phyloP scores from a whole-genome alignment of 2,113 vertebrate genomes.

The Salvelinus sp. region DNA sequence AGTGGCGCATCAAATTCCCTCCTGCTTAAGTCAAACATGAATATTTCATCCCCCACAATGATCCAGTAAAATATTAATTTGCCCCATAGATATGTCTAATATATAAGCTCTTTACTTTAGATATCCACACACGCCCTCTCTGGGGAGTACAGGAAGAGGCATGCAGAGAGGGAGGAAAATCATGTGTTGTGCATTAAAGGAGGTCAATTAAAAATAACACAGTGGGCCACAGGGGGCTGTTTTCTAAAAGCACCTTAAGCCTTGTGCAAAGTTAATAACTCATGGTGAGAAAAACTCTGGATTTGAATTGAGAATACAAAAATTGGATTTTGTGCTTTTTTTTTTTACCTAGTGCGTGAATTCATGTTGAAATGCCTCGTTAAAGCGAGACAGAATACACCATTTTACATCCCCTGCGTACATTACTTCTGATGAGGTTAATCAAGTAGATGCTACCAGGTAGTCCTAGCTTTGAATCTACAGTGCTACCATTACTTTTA shows the following conservation, averaged over 20 bases:
- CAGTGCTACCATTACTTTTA: too few relatives aligned
- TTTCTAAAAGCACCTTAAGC: constrained; percentile 34
- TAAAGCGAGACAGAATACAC: too few relatives aligned
- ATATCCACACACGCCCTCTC: constrained; percentile 36
- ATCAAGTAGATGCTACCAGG: too few relatives aligned
- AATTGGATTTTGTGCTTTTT: too few relatives aligned
- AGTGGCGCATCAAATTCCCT: neutral
- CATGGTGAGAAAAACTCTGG: too few relatives aligned
- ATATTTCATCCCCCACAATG: constrained; percentile 48
- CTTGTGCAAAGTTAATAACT: neutral
- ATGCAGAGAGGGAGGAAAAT: constrained; percentile 2
- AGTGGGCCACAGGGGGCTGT: constrained; percentile 22
- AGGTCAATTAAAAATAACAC: constrained; percentile 44
- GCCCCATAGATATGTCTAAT: constrained; percentile 41
- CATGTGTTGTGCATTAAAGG: constrained; percentile 29
- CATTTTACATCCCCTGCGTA: too few relatives aligned
- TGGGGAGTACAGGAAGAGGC: neutral
- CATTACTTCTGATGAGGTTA: too few relatives aligned
- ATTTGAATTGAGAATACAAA: too few relatives aligned
- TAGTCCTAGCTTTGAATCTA: too few relatives aligned
- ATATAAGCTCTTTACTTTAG: constrained; percentile 42
- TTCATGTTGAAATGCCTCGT: too few relatives aligned
- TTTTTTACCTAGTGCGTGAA: too few relatives aligned
- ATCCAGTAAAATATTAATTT: constrained; percentile 57
- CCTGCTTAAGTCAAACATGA: constrained; percentile 27